A percentile compares a stretch with the other conserved stretches of the same genome.
These are phyloP conservation scores for Bucorvus abyssinicus DNA, from an alignment of 2,797 vertebrate genomes.

Conservation along the genomic window DNA sequence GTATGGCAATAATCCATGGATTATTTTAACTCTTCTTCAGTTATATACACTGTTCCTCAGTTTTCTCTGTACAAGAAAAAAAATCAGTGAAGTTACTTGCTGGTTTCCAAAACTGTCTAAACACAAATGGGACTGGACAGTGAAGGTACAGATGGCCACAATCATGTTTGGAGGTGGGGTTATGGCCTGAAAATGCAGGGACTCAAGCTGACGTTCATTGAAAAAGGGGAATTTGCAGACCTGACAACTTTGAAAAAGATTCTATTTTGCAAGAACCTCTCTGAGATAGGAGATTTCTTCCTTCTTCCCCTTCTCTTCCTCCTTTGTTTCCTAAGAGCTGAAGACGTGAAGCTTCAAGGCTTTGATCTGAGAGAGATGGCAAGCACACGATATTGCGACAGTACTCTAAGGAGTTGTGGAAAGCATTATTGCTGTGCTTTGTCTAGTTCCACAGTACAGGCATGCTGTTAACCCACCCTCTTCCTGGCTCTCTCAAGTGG, in stretches of 20 bases:
- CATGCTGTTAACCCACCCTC: neutral
- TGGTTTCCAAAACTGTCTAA: neutral
- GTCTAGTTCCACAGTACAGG: fast-evolving
- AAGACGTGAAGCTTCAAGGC: neutral
- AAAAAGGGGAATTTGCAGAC: neutral
- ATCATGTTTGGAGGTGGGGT: neutral
- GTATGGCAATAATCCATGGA: neutral
- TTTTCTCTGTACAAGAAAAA: neutral
- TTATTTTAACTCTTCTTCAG: neutral
- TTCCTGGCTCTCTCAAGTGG: neutral
- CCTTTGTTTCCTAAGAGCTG: neutral
- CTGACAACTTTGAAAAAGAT: neutral
- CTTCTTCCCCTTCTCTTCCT: neutral
- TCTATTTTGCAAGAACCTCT: neutral
- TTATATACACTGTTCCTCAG: neutral
- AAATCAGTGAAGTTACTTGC: neutral
- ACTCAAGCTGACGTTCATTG: neutral
- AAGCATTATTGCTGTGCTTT: neutral
- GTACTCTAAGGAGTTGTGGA: neutral
- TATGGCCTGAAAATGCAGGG: neutral
- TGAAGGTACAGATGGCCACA: neutral
- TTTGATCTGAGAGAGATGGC: neutral
- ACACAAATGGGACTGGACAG: neutral
- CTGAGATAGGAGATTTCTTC: neutral
- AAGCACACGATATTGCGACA: neutral